Base-by-base conservation (phyloP, 2,113 vertebrate genomes). In the Sebastes schlegelii region DNA sequence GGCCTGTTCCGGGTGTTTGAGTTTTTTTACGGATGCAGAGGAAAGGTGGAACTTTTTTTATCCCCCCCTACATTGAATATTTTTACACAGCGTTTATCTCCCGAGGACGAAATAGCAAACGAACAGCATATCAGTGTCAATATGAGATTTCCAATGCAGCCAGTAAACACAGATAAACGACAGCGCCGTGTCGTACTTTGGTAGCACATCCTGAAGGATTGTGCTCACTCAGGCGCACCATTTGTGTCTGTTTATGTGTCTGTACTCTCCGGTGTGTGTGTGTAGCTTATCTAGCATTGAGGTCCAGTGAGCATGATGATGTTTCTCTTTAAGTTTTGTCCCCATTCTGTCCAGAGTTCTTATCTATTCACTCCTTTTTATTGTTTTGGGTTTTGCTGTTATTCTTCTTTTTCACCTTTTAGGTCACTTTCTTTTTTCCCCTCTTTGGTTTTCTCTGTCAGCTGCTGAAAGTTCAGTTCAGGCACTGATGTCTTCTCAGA, bases 261-360 rank as follows among this genome's bases (percentile, higher is more conserved):
- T 63, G 64, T 79, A 67, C 76, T 72, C 69, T 54, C 51, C 71
- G 77, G 68, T 89, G 67, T 86, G 77, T 80, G 78, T 34, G 79
- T 80, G 78, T 34, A 14, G 71, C 76, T 89, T 91, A 88, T 91
- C 87, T 74, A 0, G 17, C 79, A 81, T 73, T 72, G 74, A 85
- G 91, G 90, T 90, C 90, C 90, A 91, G 80, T 86, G 85, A 90
- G 80, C 86, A 86, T 60, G 80, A 80, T 86, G 78, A 84, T 60
- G 84, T 87, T 88, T 87, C 77, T 84, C 83, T 87, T 86, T 76
- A 79, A 71, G 79, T 83, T 90, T 84, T 85, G 81, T 89, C 86
- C 80, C 61, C 60, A 86, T 90, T 90, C 86, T 90, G 89, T 90
- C 88, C 80, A 8, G 10, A 75, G 11, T 90, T 89, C 70, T 79